Evolutionary conservation across 2,113 vertebrate genomes (phyloP), one percentile per base, ranked within the genome.

Genomic region (Istiophorus platypterus): DNA sequence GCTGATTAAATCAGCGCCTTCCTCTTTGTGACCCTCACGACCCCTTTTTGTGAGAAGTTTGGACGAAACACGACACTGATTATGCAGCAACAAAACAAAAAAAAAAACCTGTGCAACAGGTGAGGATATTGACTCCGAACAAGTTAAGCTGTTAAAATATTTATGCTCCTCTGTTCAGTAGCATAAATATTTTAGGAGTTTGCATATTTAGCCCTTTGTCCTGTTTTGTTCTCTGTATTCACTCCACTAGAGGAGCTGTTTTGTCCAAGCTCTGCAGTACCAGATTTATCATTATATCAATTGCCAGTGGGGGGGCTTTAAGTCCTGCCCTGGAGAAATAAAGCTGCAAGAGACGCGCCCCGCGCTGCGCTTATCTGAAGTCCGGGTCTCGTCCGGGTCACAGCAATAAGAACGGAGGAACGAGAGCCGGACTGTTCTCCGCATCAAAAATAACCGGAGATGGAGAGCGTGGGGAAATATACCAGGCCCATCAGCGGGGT

Each of bases 381-480:
- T 88, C 81, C 69, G 47, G 47, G 66, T 85, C 81, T 89, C 52
- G 82, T 89, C 77, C 74, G 73, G 73, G 82, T 91, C 89, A 89
- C 52, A 87, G 86, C 70, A 89, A 92, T 92, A 90, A 91, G 88
- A 34, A 92, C 24, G 68, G 51, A 20, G 31, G 76, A 72, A 66
- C 22, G 12, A n/a, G 57, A 88, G 78, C 68, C 85, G 85, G 87
- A 77, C 86, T 80, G 88, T 88, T 88, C 85, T 88, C 85, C 37
- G 80, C 58, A 65, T n/a, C n/a, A n/a, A 76, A 85, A 87, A 91
- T 92, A 52, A 83, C 88, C 82, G 75, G 64, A 31, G 81, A 89
- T 59, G 70, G 58, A 87, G 89, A 78, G 86, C 73, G 27, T 57
- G 42, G 88, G 89, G 89, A 91, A 92, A 91, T 92, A 88, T 86